A percentile compares a stretch with the other conserved stretches of the same genome.
These are phyloP conservation scores for Beris chalybata DNA, from an alignment of 2,888 invertebrate species.

Conservation along the genomic window DNA sequence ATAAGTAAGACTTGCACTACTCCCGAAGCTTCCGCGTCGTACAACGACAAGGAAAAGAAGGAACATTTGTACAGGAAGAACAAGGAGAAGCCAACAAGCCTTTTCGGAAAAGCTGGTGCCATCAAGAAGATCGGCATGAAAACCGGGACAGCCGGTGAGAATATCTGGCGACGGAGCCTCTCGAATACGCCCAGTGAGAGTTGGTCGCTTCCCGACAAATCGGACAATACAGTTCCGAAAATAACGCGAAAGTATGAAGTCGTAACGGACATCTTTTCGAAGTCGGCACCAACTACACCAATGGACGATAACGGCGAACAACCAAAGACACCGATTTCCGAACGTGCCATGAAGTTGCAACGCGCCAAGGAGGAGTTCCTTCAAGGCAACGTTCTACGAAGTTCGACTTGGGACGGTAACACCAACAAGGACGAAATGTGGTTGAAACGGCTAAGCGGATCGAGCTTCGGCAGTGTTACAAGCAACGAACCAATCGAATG, in stretches of 20 bases:
- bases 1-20: slow-evolving; percentile 40
- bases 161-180: slow-evolving; percentile 34
- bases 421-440: slow-evolving; percentile 29
- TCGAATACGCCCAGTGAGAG: slow-evolving; percentile 39
- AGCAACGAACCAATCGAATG: slow-evolving; percentile 55
- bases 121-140: slow-evolving; percentile 42
- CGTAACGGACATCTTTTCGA: slow-evolving; percentile 36
- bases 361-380: slow-evolving; percentile 75
- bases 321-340: slow-evolving; percentile 52
- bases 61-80: slow-evolving; percentile 52
- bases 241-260: slow-evolving; percentile 51
- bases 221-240: slow-evolving; percentile 51
- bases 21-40: background rate
- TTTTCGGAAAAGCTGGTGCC: slow-evolving; percentile 41
- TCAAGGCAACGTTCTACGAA: slow-evolving; percentile 49
- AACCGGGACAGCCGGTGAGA: slow-evolving; percentile 41
- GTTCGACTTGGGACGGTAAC: slow-evolving; percentile 34
- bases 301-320: slow-evolving; percentile 42
- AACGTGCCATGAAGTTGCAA: slow-evolving; percentile 64
- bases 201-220: slow-evolving; percentile 45
- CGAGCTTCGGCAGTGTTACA: slow-evolving; percentile 67
- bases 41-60: slow-evolving; percentile 33
- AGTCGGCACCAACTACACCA: slow-evolving; percentile 43
- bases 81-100: slow-evolving; percentile 43
- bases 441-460: slow-evolving; percentile 59